Evolutionary conservation across 2,113 vertebrate species (phyloP), one percentile per base, ranked within the genome.

Genomic region (Charina bottae): DNA sequence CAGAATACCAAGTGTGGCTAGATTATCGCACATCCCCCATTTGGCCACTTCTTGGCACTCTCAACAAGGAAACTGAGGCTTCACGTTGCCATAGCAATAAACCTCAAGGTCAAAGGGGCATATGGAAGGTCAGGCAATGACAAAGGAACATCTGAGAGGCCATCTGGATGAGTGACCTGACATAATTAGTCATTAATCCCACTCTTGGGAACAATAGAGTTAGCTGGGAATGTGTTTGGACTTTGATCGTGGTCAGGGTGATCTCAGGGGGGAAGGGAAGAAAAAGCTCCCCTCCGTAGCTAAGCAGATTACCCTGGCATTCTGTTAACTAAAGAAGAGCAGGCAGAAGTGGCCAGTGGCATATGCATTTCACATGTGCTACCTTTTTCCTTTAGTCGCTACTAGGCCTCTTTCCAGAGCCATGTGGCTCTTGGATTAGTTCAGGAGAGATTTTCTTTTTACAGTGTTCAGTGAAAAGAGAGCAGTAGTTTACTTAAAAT

Each of bases 151-250:
- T 98, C 98, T 98, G 97, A 98, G 98, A 98, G 98, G 98, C 98
- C 98, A 99, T 99, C 99, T 99, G 99, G 99, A 99, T 98, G 98
- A 99, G 98, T 99, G 99, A 99, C 98, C 98, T 97, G 97, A 99
- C 98, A 99, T 99, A 99, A 99, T 99, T 98, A 99, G 98, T 98
- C 98, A 99, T 99, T 98, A 99, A 98, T 99, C 98, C 98, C 98
- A 97, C 98, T 98, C 98, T 98, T 97, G 98, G 98, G 98, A 98
- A 98, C 98, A 98, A 98, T 98, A 97, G 98, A 96, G 95, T 97
- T 98, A 98, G 97, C 96, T 3, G 96, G 98, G 98, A 98, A 98
- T 98, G 97, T 98, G 97, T 98, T 98, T 97, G 97, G 98, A 98
- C 97, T 98, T 98, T 98, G 98, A 98, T 98, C 97, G 94, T 98